These are phyloP conservation scores for Paradoxurus hermaphroditus DNA, from an alignment of 2,113 vertebrate genomes.

Conservation along the genomic window DNA sequence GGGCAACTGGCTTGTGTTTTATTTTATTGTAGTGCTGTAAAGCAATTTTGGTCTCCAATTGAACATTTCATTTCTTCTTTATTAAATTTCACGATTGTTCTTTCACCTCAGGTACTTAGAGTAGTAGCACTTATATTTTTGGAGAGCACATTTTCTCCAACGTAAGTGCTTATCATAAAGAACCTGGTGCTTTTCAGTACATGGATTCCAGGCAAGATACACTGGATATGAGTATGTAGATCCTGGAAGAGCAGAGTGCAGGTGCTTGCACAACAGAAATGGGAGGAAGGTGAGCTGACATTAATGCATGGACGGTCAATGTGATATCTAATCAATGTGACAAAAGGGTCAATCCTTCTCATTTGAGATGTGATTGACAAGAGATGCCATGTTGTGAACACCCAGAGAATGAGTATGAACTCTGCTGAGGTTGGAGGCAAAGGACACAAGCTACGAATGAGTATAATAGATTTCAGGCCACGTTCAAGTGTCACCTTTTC, in stretches of 20 bases:
- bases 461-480: not conserved
- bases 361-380: conserved; percentile 29
- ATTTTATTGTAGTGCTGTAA: conserved; percentile 71
- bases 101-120: conserved; percentile 60
- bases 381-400: not conserved
- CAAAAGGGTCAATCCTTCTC: not conserved
- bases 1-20: conserved; percentile 64
- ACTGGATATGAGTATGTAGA: not conserved
- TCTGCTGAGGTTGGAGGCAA: not conserved
- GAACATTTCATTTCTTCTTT: conserved; percentile 76
- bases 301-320: not conserved
- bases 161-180: conserved; percentile 36
- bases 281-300: not conserved
- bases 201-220: not conserved
- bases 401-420: not conserved
- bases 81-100: conserved; percentile 68
- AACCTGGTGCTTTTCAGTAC: not conserved
- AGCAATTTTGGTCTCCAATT: conserved; percentile 66
- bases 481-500: not conserved
- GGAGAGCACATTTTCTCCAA: conserved; percentile 7
- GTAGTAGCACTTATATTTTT: conserved; percentile 40
- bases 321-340: not conserved
- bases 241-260: not conserved
- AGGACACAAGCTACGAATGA: not conserved
- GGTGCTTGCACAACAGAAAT: not conserved